Evolutionary conservation across 2,797 vertebrate species (phyloP), one percentile per base, ranked within the genome.

Genomic region (Arremon aurantiirostris): DNA sequence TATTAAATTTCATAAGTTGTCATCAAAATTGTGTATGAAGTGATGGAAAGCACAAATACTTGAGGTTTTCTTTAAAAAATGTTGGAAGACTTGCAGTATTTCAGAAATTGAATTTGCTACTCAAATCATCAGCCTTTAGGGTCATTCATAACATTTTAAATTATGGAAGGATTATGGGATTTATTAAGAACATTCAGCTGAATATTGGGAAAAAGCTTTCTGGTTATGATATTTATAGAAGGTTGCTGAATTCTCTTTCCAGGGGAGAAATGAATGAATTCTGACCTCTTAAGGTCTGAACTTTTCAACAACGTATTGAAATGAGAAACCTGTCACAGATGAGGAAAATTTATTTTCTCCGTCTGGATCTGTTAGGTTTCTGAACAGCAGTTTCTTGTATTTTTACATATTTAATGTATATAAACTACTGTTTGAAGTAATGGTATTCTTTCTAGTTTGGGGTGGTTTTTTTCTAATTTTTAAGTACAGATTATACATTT

Each of bases 381-480:
- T 61, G 32, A 90, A 72, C 6, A 69, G n/a, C 4, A 50, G 27
- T 30, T 89, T 35, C 37, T 69, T 71, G 18, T 34, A 81, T 35
- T 90, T 92, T 71, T 69, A 81, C 13, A 27, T 7, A 69, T 59
- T 52, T 70, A 76, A 79, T 66, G 28, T n/a, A 65, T 20, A 42
- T n/a, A 72, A 89, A 80, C n/a, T 56, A 30, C 10, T 44, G 12
- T 63, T 79, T 24, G 64, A 91, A 90, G 30, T 57, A 13, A 63
- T 3, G 2, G 27, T 32, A 20, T 20, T 17, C 5, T 27, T 72
- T 63, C 13, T 44, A 13, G 12, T 37, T n/a, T 37, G 20, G 5
- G 2, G 1, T 56, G 8, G 0, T 2, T 34, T 11, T 35, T 37
- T 37, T 8, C 0, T 12, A 0, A 2, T 4, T 9, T 56, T 49